phyloP scores from a whole-genome alignment of 2,888 invertebrate genomes.

The Lasioglossum pauxillum region DNA sequence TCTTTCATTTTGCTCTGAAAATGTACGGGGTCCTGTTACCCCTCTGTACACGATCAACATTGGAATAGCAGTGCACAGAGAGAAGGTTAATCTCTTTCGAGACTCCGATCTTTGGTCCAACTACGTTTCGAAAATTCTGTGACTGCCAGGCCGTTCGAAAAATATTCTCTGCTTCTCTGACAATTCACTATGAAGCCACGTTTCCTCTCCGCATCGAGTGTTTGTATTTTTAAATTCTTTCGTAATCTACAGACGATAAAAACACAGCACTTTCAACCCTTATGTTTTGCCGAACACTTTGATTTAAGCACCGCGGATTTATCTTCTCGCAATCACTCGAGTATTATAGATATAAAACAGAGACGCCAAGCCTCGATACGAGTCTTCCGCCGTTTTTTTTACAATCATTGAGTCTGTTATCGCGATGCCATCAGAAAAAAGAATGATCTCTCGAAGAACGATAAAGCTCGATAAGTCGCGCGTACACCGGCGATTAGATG shows the following conservation, averaged over 20 bases:
- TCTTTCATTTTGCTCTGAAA: too few relatives aligned
- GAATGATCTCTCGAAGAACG: constrained; percentile 51
- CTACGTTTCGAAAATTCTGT: too few relatives aligned
- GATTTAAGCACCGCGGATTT: neutral
- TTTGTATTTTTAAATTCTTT: neutral
- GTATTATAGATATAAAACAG: neutral
- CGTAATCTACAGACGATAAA: neutral
- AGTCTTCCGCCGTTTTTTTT: constrained; percentile 28
- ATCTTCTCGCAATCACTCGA: neutral
- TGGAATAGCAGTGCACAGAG: too few relatives aligned
- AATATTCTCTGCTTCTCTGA: too few relatives aligned
- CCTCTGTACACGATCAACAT: too few relatives aligned
- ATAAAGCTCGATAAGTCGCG: constrained; percentile 56
- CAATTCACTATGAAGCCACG: neutral
- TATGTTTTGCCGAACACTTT: neutral
- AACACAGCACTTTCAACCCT: neutral
- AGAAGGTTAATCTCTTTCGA: too few relatives aligned
- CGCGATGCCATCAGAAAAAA: constrained; percentile 34
- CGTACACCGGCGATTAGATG: constrained; percentile 63
- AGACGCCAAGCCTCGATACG: constrained; percentile 30
- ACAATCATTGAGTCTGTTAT: constrained; percentile 10
- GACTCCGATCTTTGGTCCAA: too few relatives aligned
- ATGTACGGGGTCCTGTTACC: too few relatives aligned
- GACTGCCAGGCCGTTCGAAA: too few relatives aligned
- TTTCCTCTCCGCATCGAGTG: neutral